These are phyloP conservation scores for Glossosoma conforme DNA, from an alignment of 1,140 invertebrate species.

Conservation along the genomic window DNA sequence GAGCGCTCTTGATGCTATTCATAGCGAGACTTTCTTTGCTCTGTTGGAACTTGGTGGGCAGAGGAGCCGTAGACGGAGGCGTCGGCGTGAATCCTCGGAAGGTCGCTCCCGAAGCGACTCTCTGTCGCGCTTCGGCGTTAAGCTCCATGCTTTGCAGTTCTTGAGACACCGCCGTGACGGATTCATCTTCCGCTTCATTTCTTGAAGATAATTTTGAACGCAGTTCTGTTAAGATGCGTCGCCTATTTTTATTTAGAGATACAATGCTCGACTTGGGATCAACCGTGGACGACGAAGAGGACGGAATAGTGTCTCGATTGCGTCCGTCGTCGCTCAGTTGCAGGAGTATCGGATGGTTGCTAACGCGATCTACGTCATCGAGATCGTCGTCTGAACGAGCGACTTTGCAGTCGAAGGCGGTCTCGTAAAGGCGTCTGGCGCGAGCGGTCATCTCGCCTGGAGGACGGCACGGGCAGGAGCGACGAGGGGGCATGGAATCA, in stretches of 20 bases:
- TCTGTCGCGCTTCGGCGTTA: slow-evolving; percentile 51
- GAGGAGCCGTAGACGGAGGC: slow-evolving; percentile 71
- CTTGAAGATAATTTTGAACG: too few species aligned
- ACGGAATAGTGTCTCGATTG: slow-evolving; percentile 35
- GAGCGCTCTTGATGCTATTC: slow-evolving; percentile 72
- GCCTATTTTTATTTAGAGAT: slow-evolving; percentile 44
- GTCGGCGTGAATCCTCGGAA: slow-evolving; percentile 65
- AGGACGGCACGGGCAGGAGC: slow-evolving; percentile 60
- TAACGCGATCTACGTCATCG: slow-evolving; percentile 73
- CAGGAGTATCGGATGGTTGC: slow-evolving; percentile 71
- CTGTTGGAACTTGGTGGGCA: slow-evolving; percentile 73
- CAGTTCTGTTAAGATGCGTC: too few species aligned
- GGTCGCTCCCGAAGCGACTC: slow-evolving; percentile 47
- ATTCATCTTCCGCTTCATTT: slow-evolving; percentile 49
- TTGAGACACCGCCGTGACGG: slow-evolving; percentile 53
- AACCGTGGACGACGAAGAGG: slow-evolving; percentile 45
- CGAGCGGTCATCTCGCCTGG: slow-evolving; percentile 61
- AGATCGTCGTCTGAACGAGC: slow-evolving; percentile 76
- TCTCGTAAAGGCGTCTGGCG: slow-evolving; percentile 73
- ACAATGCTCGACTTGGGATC: slow-evolving; percentile 45
- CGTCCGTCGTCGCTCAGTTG: slow-evolving; percentile 50
- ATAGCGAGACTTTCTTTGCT: slow-evolving; percentile 62
- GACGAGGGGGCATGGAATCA: slow-evolving; percentile 56
- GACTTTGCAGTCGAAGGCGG: slow-evolving; percentile 83
- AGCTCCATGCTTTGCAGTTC: slow-evolving; percentile 59